A percentile compares a stretch with the other conserved stretches of the same genome.
Conservation (phyloP, 2,888 invertebrate species). For the Labia minor region DNA sequence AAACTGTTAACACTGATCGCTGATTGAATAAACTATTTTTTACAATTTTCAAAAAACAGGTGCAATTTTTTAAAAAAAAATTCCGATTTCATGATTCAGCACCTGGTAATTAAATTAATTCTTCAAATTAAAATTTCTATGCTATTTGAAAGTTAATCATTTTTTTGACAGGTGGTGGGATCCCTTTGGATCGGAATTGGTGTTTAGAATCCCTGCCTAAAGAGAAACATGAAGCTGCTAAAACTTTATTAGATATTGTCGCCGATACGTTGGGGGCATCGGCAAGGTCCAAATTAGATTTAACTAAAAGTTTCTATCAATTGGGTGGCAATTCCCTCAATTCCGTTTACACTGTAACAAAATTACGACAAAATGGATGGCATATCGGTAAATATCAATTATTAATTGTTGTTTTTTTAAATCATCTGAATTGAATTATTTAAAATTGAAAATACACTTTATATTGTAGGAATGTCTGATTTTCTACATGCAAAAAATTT, state of each 20-base stretch:
- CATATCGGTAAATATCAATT: slow-evolving; percentile 48
- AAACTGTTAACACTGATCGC: too few species aligned
- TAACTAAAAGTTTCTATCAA: slow-evolving; percentile 66
- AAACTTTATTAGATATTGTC: slow-evolving; percentile 61
- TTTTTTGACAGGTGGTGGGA: not conserved
- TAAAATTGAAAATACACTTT: too few species aligned
- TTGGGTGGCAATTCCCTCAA: slow-evolving; percentile 80
- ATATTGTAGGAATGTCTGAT: slow-evolving; percentile 58
- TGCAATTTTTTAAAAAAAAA: too few species aligned
- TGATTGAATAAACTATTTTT: too few species aligned
- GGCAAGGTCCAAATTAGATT: slow-evolving; percentile 47
- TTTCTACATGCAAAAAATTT: slow-evolving; percentile 63
- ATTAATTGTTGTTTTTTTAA: not conserved
- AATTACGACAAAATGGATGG: slow-evolving; percentile 64
- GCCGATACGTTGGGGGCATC: slow-evolving; percentile 51
- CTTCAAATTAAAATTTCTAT: too few species aligned
- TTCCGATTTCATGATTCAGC: too few species aligned
- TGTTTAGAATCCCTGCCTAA: slow-evolving; percentile 32
- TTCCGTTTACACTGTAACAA: slow-evolving; percentile 70
- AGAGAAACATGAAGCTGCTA: slow-evolving; percentile 49
- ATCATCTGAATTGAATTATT: too few species aligned
- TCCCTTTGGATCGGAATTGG: not conserved
- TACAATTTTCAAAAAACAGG: too few species aligned
- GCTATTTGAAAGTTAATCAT: too few species aligned
- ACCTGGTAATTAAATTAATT: too few species aligned